Evolutionary conservation across 2,113 vertebrate genomes (phyloP), one percentile per base, ranked within the genome.

Genomic region (Grallaria varia): DNA sequence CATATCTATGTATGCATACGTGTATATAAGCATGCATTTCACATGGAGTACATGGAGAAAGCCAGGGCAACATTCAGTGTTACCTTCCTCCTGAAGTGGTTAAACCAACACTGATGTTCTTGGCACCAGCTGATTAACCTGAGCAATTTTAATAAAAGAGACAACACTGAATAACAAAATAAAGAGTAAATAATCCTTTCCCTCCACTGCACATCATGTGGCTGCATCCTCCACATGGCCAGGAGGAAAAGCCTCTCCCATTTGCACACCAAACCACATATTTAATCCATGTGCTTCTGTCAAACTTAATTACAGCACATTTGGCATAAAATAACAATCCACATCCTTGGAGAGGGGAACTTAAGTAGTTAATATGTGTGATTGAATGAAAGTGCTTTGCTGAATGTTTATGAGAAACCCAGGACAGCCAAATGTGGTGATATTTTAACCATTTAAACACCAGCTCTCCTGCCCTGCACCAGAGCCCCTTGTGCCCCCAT

Each of bases 241-340:
- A 98, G 98, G 98, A 98, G 98, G 98, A 98, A 97, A 97, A 97
- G 73, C 86, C 87, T 92, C 97, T 97, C 97, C 97, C 96, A 87
- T 92, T 97, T 96, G 90, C 98, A 98, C 98, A 98, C 98, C 98
- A 98, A 98, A 98, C 99, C 99, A 98, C 99, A 99, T 99, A 99
- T 99, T 99, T 99, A 99, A 99, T 99, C 99, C 99, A 98, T 99
- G 98, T 98, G 98, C 99, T 99, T 99, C 99, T 99, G 99, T 99
- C 99, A 99, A 99, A 99, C 99, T 99, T 99, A 99, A 99, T 99
- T 99, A 99, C 97, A 98, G 98, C 98, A 99, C 98, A 98, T 99
- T 99, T 97, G 97, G 97, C 97, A 98, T 98, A 98, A 98, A 98
- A 98, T 98, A 98, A 98, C 98, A 98, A 98, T 97, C 97, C 95